Evolutionary conservation across 2,113 vertebrate genomes (phyloP), one percentile per base, ranked within the genome.

Genomic region (Diphyllodes magnificus): DNA sequence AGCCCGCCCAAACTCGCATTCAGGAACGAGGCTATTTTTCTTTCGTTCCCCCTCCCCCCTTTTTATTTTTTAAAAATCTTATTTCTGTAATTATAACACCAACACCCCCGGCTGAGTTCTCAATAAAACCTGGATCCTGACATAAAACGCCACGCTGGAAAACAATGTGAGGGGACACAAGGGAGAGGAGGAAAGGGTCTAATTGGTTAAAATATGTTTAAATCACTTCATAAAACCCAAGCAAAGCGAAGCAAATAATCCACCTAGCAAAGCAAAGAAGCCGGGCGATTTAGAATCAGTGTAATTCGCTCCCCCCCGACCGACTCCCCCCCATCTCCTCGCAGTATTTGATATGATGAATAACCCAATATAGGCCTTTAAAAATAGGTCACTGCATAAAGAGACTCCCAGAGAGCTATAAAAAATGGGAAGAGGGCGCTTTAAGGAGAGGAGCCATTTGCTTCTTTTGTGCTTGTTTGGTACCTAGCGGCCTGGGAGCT

Each of bases 381-480:
- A 97, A 97, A 97, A 97, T 97, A 97, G 97, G 97, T 97, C 97
- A 96, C 96, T 93, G 96, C 96, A 96, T 97, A 96, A 97, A 97
- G 97, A 97, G 96, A 96, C 97, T 97, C 97, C 97, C 96, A 96
- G 94, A 96, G 97, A 97, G 97, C 97, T 79, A 97, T 97, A 97
- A 96, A 96, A 96, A 96, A 96, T 92, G 92, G 96, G 95, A 82
- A 88, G 95, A 95, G 96, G 97, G 92, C 96, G 94, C 97, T 98
- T 97, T 97, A 97, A 97, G 95, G 96, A 97, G 90, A 97, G 95
- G 73, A 96, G 95, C 93, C 97, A 96, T 95, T 96, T 95, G 92
- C 93, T 96, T 97, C 93, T 95, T 96, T 90, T 91, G 91, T 93
- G 93, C 92, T 82, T 83, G 83, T 88, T 93, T 93, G 92, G 93